Conservation (phyloP, 2,888 invertebrate species). For the Acanthosoma haemorrhoidale region DNA sequence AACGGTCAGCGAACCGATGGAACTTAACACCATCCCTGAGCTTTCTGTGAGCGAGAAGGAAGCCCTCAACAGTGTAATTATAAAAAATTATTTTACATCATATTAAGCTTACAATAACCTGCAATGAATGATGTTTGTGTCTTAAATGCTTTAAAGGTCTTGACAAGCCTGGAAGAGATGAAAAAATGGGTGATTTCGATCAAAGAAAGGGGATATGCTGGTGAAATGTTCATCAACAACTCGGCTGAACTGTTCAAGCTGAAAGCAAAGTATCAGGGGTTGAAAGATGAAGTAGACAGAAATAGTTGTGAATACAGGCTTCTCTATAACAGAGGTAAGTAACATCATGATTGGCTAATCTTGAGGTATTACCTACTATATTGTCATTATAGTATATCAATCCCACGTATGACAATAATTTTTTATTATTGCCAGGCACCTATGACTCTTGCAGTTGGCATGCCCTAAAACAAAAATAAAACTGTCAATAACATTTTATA, state of each 20-base stretch:
- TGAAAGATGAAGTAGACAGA: conserved; percentile 67
- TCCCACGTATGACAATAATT: too few relatives aligned
- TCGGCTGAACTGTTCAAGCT: conserved; percentile 66
- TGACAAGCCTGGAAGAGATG: conserved; percentile 53
- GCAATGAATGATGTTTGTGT: too few relatives aligned
- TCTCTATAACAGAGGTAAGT: conserved; percentile 31
- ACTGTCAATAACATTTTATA: neutral
- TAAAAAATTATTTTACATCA: neutral
- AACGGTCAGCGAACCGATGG: neutral
- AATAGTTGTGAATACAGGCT: conserved; percentile 48
- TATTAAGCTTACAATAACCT: neutral
- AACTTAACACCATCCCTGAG: neutral
- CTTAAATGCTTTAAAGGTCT: too few relatives aligned
- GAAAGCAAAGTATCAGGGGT: conserved; percentile 62
- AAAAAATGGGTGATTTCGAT: conserved; percentile 60
- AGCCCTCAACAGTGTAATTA: conserved; percentile 15
- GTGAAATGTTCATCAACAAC: conserved; percentile 52
- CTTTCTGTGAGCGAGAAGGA: conserved; percentile 9
- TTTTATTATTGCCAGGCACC: neutral
- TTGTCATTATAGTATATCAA: too few relatives aligned
- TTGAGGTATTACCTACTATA: neutral
- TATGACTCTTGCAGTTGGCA: too few relatives aligned
- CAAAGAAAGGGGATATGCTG: conserved; percentile 58
- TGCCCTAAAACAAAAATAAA: too few relatives aligned
- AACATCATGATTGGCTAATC: neutral